A percentile compares a stretch with the other conserved stretches of the same genome.
Evolutionary conservation across 2,113 vertebrate genomes (phyloP).

Genomic region (Nematolebias whitei): DNA sequence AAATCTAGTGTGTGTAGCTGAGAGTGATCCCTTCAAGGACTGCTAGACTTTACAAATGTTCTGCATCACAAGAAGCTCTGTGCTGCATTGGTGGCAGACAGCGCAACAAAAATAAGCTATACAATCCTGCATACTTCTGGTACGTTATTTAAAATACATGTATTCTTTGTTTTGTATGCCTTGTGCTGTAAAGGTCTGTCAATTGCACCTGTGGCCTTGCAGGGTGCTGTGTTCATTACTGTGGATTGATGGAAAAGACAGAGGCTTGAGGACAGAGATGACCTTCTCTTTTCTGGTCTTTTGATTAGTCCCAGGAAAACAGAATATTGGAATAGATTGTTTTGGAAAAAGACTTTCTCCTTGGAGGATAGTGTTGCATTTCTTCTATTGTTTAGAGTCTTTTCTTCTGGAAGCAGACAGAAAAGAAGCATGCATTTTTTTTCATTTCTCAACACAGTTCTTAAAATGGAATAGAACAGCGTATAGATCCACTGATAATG

Average conservation of each 20-base stretch:
- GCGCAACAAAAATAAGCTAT: constrained; percentile 29
- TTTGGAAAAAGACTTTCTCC: constrained; percentile 3
- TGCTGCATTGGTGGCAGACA: constrained; percentile 25
- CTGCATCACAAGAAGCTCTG: constrained; percentile 20
- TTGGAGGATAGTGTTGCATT: constrained; percentile 23
- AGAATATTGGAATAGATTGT: constrained; percentile 25
- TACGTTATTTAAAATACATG: constrained; percentile 18
- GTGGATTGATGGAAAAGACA: constrained; percentile 54
- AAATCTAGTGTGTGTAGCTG: too few species aligned
- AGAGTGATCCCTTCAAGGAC: too few species aligned
- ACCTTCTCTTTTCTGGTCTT: constrained; percentile 33
- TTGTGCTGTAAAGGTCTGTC: constrained; percentile 16
- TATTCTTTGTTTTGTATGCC: constrained; percentile 30
- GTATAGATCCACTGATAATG: constrained; percentile 60
- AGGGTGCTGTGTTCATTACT: constrained; percentile 60
- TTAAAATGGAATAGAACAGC: constrained; percentile 38
- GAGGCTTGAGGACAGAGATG: constrained; percentile 40
- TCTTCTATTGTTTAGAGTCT: constrained; percentile 15
- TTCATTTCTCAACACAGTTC: constrained; percentile 18
- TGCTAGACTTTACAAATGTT: neutral
- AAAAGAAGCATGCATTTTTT: neutral
- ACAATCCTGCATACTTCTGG: constrained; percentile 21
- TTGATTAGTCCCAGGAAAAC: constrained; percentile 32
- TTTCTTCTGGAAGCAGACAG: neutral
- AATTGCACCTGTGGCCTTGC: constrained; percentile 38